Conservation (phyloP, 1,140 invertebrate genomes). For the Gryllus bimaculatus region DNA sequence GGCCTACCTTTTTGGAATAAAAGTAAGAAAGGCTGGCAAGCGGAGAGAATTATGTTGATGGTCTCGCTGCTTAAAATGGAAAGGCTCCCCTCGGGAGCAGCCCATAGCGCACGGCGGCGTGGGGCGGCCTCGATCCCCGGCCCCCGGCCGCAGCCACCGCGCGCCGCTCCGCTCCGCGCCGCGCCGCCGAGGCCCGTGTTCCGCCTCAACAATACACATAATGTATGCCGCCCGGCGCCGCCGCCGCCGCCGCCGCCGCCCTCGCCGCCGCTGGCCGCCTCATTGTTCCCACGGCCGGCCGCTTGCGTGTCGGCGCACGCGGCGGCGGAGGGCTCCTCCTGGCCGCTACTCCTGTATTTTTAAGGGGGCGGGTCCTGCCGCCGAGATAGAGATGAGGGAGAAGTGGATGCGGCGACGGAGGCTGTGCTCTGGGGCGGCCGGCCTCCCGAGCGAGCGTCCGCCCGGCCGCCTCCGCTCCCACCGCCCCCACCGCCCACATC, state of each 20-base stretch:
- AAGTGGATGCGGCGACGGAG: background rate
- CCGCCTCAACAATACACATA: conserved; percentile 3
- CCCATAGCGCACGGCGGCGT: background rate
- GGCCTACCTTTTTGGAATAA: too few species aligned
- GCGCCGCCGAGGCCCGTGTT: background rate
- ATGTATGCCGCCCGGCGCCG: background rate
- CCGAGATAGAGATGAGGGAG: background rate
- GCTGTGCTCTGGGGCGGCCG: too few species aligned
- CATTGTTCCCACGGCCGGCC: background rate
- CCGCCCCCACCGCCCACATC: too few species aligned
- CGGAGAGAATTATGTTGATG: background rate
- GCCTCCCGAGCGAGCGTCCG: background rate
- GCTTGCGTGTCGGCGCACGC: background rate
- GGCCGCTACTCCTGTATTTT: background rate
- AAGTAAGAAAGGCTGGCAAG: too few species aligned
- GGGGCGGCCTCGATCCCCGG: background rate
- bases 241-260: too few species aligned
- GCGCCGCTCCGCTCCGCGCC: too few species aligned
- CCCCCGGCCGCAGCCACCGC: too few species aligned
- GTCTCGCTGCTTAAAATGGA: background rate
- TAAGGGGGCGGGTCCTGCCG: background rate
- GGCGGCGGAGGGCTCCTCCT: background rate
- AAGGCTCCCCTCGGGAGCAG: background rate
- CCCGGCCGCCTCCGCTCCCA: too few species aligned
- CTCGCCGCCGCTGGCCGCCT: too few species aligned